A percentile compares a stretch with the other conserved stretches of the same genome.
Evolutionary conservation across 1,140 invertebrate genomes (phyloP).

Genomic region (Diprion similis): DNA sequence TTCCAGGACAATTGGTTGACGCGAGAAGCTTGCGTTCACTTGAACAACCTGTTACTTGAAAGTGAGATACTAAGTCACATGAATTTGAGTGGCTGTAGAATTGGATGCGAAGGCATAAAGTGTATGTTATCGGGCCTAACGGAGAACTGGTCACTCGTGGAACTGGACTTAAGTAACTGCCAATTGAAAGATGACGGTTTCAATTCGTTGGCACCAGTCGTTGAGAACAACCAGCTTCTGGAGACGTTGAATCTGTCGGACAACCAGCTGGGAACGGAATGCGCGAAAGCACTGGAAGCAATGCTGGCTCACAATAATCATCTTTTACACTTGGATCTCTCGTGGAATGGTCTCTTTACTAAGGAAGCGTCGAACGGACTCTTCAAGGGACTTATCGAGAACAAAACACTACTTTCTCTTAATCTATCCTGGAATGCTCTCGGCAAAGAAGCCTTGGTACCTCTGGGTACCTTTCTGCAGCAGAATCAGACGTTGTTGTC

Average conservation of each 20-base stretch:
- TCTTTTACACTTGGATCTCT: conserved; percentile 54
- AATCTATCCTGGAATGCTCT: conserved; percentile 58
- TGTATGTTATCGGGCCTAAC: conserved; percentile 47
- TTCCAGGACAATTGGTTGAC: conserved; percentile 54
- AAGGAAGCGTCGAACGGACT: conserved; percentile 44
- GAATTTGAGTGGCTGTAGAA: conserved; percentile 56
- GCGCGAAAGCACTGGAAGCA: conserved; percentile 37
- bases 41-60: conserved; percentile 51
- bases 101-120: conserved; percentile 48
- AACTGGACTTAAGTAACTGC: conserved; percentile 57
- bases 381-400: conserved; percentile 40
- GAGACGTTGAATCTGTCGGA: conserved; percentile 51
- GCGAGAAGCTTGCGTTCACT: conserved; percentile 55
- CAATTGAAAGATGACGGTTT: conserved; percentile 56
- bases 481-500: conserved; percentile 30
- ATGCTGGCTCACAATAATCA: conserved; percentile 43
- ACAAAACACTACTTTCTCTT: conserved; percentile 38
- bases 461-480: conserved; percentile 35
- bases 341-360: conserved; percentile 56
- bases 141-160: conserved; percentile 35
- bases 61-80: conserved; percentile 51
- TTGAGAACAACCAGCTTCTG: conserved; percentile 32
- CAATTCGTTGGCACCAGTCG: conserved; percentile 33
- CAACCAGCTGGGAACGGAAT: conserved; percentile 49
- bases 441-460: conserved; percentile 29